These are phyloP conservation scores for Stenurella melanura DNA, from an alignment of 2,888 invertebrate genomes.

Conservation along the genomic window DNA sequence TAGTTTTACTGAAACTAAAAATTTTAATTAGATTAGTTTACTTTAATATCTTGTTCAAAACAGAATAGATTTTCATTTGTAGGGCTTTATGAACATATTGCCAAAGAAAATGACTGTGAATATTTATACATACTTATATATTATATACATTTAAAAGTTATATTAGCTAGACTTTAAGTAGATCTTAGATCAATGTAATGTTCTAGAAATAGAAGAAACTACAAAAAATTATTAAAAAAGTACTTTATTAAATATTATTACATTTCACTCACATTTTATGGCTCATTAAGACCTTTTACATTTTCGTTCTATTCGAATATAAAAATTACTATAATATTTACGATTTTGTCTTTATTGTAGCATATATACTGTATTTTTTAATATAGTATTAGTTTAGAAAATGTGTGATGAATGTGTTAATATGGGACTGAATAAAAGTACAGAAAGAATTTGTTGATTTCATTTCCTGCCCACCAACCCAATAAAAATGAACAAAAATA, in stretches of 20 bases:
- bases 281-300: constrained; percentile 56
- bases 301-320: constrained; percentile 52
- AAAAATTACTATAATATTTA: constrained; percentile 49
- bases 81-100: constrained; percentile 67
- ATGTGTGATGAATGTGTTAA: constrained; percentile 68
- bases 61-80: constrained; percentile 52
- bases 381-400: constrained; percentile 59
- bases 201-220: constrained; percentile 63
- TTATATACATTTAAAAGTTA: constrained; percentile 69
- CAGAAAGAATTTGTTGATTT: constrained; percentile 38
- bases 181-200: constrained; percentile 65
- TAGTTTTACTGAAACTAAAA: constrained; percentile 31
- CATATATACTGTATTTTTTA: constrained; percentile 53
- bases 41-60: constrained; percentile 33
- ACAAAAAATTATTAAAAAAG: constrained; percentile 55
- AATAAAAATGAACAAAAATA: too few relatives aligned
- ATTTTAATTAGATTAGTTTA: constrained; percentile 27
- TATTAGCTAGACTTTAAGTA: constrained; percentile 64
- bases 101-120: constrained; percentile 73
- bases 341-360: constrained; percentile 54
- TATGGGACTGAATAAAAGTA: constrained; percentile 67
- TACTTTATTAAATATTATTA: constrained; percentile 57
- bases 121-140: constrained; percentile 69
- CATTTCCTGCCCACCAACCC: too few relatives aligned
- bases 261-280: constrained; percentile 58